Percentiles rank a stretch among this genome's conserved stretches.
phyloP scores from a whole-genome alignment of 2,888 invertebrate species.

The Lepidonotus clava region DNA sequence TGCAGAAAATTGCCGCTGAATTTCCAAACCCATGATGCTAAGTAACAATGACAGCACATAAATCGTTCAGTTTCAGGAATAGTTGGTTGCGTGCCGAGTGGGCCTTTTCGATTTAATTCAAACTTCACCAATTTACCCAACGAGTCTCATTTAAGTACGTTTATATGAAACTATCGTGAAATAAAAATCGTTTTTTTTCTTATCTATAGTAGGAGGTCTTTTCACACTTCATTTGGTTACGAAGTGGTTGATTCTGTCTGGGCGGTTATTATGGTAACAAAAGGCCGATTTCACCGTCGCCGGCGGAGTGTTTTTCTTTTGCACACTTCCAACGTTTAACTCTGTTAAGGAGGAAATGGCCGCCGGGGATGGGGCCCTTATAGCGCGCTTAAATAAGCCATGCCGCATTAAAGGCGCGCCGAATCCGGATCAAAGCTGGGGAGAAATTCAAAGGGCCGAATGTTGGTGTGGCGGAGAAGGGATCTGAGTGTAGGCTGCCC shows the following conservation, averaged over 20 bases:
- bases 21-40: background rate
- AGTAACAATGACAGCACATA: background rate
- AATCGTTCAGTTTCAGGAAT: too few relatives aligned
- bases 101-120: too few relatives aligned
- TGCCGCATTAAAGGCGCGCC: background rate
- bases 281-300: background rate
- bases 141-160: too few relatives aligned
- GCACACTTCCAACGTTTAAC: background rate
- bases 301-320: constrained; percentile 21
- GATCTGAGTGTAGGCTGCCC: background rate
- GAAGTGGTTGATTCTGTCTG: too few relatives aligned
- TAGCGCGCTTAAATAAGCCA: constrained; percentile 1
- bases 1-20: background rate
- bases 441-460: background rate
- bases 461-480: background rate
- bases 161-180: too few relatives aligned
- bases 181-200: too few relatives aligned
- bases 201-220: too few relatives aligned
- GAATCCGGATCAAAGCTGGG: background rate
- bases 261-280: background rate
- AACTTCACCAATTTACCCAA: too few relatives aligned
- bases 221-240: too few relatives aligned
- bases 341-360: background rate
- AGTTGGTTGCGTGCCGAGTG: too few relatives aligned
- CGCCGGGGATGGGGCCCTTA: background rate